phyloP scores from a whole-genome alignment of 2,113 vertebrate species.

The Dasyornis broadbenti region DNA sequence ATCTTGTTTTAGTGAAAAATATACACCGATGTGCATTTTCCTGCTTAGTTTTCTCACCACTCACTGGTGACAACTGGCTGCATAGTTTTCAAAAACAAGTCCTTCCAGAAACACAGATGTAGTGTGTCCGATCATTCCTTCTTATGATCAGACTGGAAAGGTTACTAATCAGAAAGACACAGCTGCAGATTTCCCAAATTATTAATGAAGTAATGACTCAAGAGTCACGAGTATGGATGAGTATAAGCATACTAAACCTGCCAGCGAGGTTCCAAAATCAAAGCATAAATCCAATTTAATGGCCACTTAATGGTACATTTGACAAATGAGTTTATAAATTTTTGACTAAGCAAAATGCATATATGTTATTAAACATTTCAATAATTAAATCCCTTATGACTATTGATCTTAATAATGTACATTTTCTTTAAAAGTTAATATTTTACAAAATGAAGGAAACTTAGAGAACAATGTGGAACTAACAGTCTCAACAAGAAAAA shows the following conservation, averaged over 20 bases:
- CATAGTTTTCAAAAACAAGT: neutral
- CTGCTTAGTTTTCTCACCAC: neutral
- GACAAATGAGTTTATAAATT: constrained; percentile 9
- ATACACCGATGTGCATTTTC: neutral
- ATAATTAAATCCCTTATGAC: neutral
- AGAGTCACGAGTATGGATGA: neutral
- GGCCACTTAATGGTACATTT: neutral
- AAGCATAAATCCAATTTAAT: constrained; percentile 22
- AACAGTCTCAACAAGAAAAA: neutral
- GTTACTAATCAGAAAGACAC: neutral
- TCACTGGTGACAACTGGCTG: neutral
- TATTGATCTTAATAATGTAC: constrained; percentile 4
- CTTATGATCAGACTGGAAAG: neutral
- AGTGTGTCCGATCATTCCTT: no score
- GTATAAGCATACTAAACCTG: neutral
- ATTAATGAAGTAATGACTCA: neutral
- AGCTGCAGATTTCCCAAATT: neutral
- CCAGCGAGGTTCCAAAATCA: neutral
- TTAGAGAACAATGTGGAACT: neutral
- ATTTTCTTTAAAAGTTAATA: neutral
- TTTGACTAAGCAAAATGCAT: constrained; percentile 24
- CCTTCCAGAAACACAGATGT: neutral
- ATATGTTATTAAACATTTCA: constrained; percentile 3
- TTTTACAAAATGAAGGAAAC: constrained; percentile 15
- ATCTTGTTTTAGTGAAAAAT: neutral